Base-by-base conservation (phyloP, 2,113 vertebrate genomes). In the Prunella himalayana region DNA sequence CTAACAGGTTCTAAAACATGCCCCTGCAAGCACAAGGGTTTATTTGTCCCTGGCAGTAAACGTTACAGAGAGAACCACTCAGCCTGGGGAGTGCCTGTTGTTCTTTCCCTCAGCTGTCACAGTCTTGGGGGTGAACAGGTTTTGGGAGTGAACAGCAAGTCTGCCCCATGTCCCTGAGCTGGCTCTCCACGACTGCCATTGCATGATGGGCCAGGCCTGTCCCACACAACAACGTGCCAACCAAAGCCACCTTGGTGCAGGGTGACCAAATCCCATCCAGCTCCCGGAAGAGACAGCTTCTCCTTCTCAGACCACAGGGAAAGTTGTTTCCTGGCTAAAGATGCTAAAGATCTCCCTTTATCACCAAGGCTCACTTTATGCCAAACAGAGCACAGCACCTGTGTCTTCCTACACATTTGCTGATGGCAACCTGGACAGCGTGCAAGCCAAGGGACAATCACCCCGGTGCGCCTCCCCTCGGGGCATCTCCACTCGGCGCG, bases 121-220 rank as follows among this genome's bases (percentile, higher is more conserved):
- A 16, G 33, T 13, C 50, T 33, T 4, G 6, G n/a, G n/a, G 15
- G 16, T 28, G 54, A 86, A 17, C 10, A 39, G 35, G 23, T 33
- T 60, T 54, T 6, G 11, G n/a, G 47, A 15, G 24, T 21, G 47
- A 84, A 14, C 23, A 30, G 76, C 47, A 77, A 28, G 12, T 37
- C 47, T 50, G 33, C n/a, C 39, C 64, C n/a, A 1, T 25, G 50
- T 6, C 59, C 41, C 21, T 57, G 6, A 10, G 37, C 56, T 35
- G 65, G 22, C 45, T 82, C 61, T 44, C 45, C 50, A 21, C 0
- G 5, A 33, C 50, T 28, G 10, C 15, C 41, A 27, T 2, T 0
- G 0, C 21, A 3, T 0, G 1, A 28, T 31, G 59, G 35, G 15
- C 35, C 73, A 66, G 64, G 69, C 30, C 33, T 9, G 18, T 5